phyloP scores from a whole-genome alignment of 2,113 vertebrate species.

The Hirundichthys speculiger region DNA sequence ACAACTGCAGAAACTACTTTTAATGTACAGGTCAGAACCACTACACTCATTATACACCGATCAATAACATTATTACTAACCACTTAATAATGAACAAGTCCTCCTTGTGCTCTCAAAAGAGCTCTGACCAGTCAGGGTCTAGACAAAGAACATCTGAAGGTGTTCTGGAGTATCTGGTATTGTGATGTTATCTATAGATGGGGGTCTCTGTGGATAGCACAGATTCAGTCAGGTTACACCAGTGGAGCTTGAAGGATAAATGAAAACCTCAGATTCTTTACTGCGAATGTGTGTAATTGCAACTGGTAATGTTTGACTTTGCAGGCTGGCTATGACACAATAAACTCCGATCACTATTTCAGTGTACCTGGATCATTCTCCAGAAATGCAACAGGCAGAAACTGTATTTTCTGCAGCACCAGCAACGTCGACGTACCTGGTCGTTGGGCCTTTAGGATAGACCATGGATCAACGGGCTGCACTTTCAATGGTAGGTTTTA shows the following conservation, averaged over 20 bases:
- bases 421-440: constrained; percentile 54
- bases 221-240: too few species aligned
- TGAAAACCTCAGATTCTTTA: too few species aligned
- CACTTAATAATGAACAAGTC: too few species aligned
- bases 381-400: fast-evolving
- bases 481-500: constrained; percentile 38
- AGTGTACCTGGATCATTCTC: constrained; percentile 52
- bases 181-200: too few species aligned
- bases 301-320: constrained; percentile 10
- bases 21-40: constrained; percentile 43
- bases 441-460: constrained; percentile 62
- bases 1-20: background rate
- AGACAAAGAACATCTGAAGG: too few species aligned
- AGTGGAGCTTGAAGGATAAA: too few species aligned
- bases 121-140: too few species aligned
- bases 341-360: constrained; percentile 33
- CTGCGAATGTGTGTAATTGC: background rate
- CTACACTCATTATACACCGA: background rate
- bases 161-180: too few species aligned
- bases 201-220: too few species aligned
- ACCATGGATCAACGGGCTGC: constrained; percentile 41
- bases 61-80: too few species aligned
- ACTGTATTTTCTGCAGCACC: constrained; percentile 10
- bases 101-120: too few species aligned
- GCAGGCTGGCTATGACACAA: constrained; percentile 70